Evolutionary conservation across 2,797 vertebrate genomes (phyloP).

Genomic region (Huso huso): DNA sequence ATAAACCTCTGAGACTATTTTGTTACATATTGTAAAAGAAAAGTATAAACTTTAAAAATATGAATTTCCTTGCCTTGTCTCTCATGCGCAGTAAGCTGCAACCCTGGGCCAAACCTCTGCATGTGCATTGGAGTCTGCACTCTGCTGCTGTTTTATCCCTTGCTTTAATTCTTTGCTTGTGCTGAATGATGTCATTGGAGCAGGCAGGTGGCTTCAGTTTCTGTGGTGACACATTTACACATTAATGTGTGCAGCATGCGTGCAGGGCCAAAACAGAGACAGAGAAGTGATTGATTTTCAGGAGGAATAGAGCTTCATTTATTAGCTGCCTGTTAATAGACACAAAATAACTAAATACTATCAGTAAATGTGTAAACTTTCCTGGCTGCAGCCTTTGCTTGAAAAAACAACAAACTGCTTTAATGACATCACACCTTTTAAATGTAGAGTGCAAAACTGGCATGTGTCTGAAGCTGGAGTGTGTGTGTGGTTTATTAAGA

Average conservation of each 20-base stretch:
- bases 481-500: constrained; percentile 75
- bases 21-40: constrained; percentile 63
- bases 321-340: constrained; percentile 38
- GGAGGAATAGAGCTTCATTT: constrained; percentile 22
- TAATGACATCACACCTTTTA: constrained; percentile 70
- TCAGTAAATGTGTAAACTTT: constrained; percentile 26
- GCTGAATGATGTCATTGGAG: constrained; percentile 61
- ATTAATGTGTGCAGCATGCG: constrained; percentile 35
- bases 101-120: constrained; percentile 70
- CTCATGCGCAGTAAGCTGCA: constrained; percentile 58
- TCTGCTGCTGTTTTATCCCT: constrained; percentile 50
- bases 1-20: constrained; percentile 61
- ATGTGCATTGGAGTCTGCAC: constrained; percentile 67
- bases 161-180: constrained; percentile 55
- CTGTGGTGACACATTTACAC: constrained; percentile 47
- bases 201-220: constrained; percentile 46
- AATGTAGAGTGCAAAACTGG: constrained; percentile 82
- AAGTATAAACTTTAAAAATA: constrained; percentile 18
- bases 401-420: constrained; percentile 52
- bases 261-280: constrained; percentile 36
- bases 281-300: constrained; percentile 19
- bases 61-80: constrained; percentile 47
- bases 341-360: constrained; percentile 19
- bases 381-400: constrained; percentile 36
- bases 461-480: constrained; percentile 68